Evolutionary conservation across 2,797 vertebrate species (phyloP), one percentile per base, ranked within the genome.

Genomic region (Champsocephalus gunnari): DNA sequence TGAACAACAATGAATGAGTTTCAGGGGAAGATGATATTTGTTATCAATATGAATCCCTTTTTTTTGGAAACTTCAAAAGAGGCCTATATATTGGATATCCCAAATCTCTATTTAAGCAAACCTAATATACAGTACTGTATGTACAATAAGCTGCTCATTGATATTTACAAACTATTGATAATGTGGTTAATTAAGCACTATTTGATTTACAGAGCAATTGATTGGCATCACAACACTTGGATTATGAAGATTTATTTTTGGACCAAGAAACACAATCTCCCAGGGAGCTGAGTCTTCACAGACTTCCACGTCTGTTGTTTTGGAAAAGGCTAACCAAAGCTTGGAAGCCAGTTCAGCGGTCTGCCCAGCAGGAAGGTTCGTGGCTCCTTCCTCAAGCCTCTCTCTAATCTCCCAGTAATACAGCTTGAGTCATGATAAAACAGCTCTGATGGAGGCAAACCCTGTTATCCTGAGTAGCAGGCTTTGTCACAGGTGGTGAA

Each of bases 391-490:
- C 80, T 66, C 74, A 75, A 85, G 74, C 64, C 68, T 61, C 57
- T 70, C 78, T 88, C 85, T 93, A 93, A 93, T 93, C 92, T 89
- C 65, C 44, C 72, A 70, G 74, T 92, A 92, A 93, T 91, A 84
- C 87, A 82, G 80, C 85, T 87, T 86, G 83, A 93, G 90, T 92
- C 87, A 84, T 90, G 92, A 93, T 91, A 91, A 94, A 93, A 89
- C 83, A 80, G 79, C 84, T 86, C 82, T 84, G 86, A 89, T 84
- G 85, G 84, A 87, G 81, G 77, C 77, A 91, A 92, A 92, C 92
- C 89, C 87, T 88, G 84, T 92, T 88, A 92, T 89, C 85, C 54
- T 53, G 54, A 53, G 73, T 55, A 68, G 66, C 55, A 57, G 63
- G 54, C 64, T 79, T 89, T 86, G 77, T 87, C 83, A 81, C 61